phyloP scores from a whole-genome alignment of 2,888 invertebrate genomes.

The Isoperla grammatica region DNA sequence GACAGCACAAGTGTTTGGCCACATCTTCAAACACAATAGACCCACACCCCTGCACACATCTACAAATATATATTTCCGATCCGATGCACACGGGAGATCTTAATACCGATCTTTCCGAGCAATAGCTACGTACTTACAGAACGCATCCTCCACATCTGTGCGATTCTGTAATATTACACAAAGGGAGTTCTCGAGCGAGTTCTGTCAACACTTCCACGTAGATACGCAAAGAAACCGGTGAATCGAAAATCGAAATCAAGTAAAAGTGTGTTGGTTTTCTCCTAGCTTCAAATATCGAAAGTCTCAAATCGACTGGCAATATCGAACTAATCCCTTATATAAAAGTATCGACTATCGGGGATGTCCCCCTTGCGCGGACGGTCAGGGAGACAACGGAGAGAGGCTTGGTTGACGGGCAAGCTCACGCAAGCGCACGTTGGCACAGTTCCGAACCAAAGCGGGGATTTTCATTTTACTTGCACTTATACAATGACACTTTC shows the following conservation, averaged over 20 bases:
- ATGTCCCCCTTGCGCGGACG: too few species aligned
- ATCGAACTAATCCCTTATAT: not conserved
- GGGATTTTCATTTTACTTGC: too few species aligned
- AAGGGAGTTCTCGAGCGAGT: too few species aligned
- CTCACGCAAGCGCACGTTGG: too few species aligned
- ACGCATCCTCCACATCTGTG: conserved; percentile 3
- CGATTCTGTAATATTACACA: not conserved
- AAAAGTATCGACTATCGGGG: too few species aligned
- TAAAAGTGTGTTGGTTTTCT: not conserved
- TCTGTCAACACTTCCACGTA: too few species aligned
- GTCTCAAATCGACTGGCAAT: conserved; percentile 16
- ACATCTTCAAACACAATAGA: too few species aligned
- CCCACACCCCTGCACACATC: conserved; percentile 8
- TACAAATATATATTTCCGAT: conserved; percentile 14
- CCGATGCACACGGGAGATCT: conserved; percentile 1
- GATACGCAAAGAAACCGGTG: not conserved
- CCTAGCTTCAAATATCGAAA: conserved; percentile 5
- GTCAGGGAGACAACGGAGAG: too few species aligned
- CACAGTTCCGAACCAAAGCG: too few species aligned
- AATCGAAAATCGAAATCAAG: not conserved
- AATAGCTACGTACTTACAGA: conserved; percentile 1
- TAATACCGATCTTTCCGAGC: conserved; percentile 11
- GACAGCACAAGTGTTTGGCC: too few species aligned
- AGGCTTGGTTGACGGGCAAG: too few species aligned
- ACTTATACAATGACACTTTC: too few species aligned